Evolutionary conservation across 1,140 invertebrate species (phyloP), one percentile per base, ranked within the genome.

Genomic region (Cherax destructor): DNA sequence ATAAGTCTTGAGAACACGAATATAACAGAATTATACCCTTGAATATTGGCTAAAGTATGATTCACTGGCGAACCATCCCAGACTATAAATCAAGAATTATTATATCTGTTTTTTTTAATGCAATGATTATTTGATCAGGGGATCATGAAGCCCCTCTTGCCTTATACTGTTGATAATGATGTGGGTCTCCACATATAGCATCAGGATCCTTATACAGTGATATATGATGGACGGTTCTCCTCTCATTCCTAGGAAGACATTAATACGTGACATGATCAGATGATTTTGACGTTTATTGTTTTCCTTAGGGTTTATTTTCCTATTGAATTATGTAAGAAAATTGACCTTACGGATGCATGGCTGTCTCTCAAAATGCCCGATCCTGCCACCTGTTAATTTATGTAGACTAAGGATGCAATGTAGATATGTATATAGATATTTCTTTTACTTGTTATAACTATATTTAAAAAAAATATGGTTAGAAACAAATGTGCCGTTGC

Each of bases 381-480:
- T 74, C n/a, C 69, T 74, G 69, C 11, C 5, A 30, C 69, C 9
- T 9, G 24, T n/a, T 74, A n/a, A 74, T 16, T 65, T 65, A 30
- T n/a, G 65, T 74, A 74, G 69, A 74, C 69, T 74, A 74, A 74
- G 69, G 69, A 74, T 30, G n/a, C 69, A 74, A 74, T 74, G 69
- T 74, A 74, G 69, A 74, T 74, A 74, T 74, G 69, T 74, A 74
- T 21, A 74, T 74, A 74, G 69, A 74, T 74, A 69, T 74, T 74
- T 74, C 69, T 30, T 74, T 74, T 24, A 74, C n/a, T 30, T 74
- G 69, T 74, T 74, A 74, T 74, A 74, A 74, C 69, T 74, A 74
- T 74, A 74, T 30, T 74, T 72, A 24, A 30, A 30, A 74, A 30
- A 74, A 74, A 74, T 74, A 74, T 74, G 30, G 69, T 74, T 74